phyloP scores from a whole-genome alignment of 2,113 vertebrate genomes.

The Lanius collurio region DNA sequence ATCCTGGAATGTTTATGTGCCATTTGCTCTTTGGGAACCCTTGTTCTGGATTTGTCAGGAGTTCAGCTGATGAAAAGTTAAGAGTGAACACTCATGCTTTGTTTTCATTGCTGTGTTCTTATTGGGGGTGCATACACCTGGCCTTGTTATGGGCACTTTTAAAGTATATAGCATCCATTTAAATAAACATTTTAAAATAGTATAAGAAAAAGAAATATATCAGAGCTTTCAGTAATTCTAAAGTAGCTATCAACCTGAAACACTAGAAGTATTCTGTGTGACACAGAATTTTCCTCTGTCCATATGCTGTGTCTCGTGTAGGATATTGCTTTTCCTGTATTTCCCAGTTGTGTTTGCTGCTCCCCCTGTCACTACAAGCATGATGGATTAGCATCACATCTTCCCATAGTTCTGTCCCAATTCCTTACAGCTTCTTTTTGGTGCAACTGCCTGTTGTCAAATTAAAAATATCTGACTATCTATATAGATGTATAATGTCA shows the following conservation, averaged over 20 bases:
- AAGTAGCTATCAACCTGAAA: background rate
- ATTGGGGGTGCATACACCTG: background rate
- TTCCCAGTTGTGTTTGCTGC: background rate
- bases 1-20: background rate
- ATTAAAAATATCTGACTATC: background rate
- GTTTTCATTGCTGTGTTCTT: background rate
- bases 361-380: background rate
- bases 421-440: background rate
- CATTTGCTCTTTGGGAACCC: background rate
- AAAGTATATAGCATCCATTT: background rate
- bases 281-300: background rate
- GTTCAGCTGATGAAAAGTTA: background rate
- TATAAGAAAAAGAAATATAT: background rate
- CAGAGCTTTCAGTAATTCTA: background rate
- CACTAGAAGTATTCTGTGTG: background rate
- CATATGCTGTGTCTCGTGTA: rapidly evolving
- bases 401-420: background rate
- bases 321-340: background rate
- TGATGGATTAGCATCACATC: background rate
- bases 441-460: background rate
- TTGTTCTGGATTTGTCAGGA: background rate
- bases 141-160: background rate
- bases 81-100: background rate
- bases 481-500: background rate
- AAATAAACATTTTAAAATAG: background rate